Conservation (phyloP, 2,797 vertebrate species). For the Harpagifer antarcticus region DNA sequence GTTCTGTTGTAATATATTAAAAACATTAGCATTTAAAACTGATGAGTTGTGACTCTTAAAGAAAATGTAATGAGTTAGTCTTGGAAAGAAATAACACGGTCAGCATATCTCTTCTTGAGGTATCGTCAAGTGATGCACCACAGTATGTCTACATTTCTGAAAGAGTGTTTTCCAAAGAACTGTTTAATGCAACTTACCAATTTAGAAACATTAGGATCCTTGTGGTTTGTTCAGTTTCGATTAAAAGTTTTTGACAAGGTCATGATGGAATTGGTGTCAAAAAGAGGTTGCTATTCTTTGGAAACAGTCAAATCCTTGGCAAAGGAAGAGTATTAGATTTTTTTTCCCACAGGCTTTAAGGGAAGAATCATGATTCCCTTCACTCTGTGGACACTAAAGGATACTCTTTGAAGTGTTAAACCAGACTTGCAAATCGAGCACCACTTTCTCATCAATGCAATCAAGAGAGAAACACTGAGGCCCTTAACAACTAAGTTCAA, state of each 20-base stretch:
- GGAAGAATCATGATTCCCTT: slow-evolving; percentile 43
- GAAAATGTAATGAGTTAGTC: neutral
- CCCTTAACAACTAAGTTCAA: slow-evolving; percentile 30
- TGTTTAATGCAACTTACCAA: slow-evolving; percentile 28
- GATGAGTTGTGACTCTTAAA: neutral
- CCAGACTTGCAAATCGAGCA: slow-evolving; percentile 52
- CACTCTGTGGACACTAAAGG: slow-evolving; percentile 49
- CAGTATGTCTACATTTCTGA: slow-evolving; percentile 14
- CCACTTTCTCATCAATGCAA: slow-evolving; percentile 39
- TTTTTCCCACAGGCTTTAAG: slow-evolving; percentile 21
- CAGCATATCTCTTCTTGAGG: slow-evolving; percentile 24
- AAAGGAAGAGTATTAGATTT: slow-evolving; percentile 29
- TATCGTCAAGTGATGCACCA: slow-evolving; percentile 7
- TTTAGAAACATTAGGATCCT: neutral
- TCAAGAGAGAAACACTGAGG: slow-evolving; percentile 31
- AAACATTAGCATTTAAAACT: neutral
- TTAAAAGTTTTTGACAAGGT: slow-evolving; percentile 27
- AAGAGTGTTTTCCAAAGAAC: slow-evolving; percentile 38
- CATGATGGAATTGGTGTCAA: slow-evolving; percentile 15
- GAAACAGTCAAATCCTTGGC: slow-evolving; percentile 20
- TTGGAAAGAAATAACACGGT: slow-evolving; percentile 11
- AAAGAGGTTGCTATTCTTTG: slow-evolving; percentile 30
- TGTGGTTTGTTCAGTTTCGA: slow-evolving; percentile 35
- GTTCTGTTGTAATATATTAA: neutral
- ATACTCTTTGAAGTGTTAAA: slow-evolving; percentile 67